Base-by-base conservation (phyloP, 2,797 vertebrate genomes). In the Bovichtus variegatus region DNA sequence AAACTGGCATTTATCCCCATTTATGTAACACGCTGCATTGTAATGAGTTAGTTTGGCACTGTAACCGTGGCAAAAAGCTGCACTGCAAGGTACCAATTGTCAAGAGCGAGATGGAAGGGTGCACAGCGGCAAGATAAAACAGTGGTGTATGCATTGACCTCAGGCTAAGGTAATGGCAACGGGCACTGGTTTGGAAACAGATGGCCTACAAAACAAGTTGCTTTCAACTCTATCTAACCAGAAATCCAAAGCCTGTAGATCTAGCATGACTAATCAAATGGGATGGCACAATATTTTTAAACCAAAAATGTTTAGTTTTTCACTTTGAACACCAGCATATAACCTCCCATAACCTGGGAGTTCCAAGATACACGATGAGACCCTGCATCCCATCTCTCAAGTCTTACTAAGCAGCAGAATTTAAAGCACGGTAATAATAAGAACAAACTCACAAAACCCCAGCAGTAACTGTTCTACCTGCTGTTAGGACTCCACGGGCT, bases 391-490 rank as follows among this genome's bases (percentile, higher is more conserved):
- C 3, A 43, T 80, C 54, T 71, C 29, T 67, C n/a, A 59, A 64
- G 44, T 70, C 54, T 59, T 29, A 57, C 54, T 60, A 41, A 75
- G 67, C 47, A 54, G 62, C 31, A n/a, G 50, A 46, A 50, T 82
- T 89, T 88, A 87, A 88, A 78, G 76, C 31, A 60, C 70, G 76
- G 54, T 79, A 83, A 87, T 67, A 85, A 89, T 84, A 82, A 85
- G 86, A 80, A 31, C 4, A 57, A 40, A n/a, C 57, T 74, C 44
- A 55, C 61, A 81, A 72, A 74, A 60, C n/a, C 65, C 68, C 67
- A 82, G 72, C 50, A 44, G 67, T 83, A 85, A 85, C 71, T 67
- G 51, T 21, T 81, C 51, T 80, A 82, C 86, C 88, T 87, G 83
- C 83, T 84, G 84, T 41, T 68, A 10, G 65, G 40, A 66, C 76